Evolutionary conservation across 2,113 vertebrate genomes (phyloP).

Genomic region (Eudorcas thomsonii): DNA sequence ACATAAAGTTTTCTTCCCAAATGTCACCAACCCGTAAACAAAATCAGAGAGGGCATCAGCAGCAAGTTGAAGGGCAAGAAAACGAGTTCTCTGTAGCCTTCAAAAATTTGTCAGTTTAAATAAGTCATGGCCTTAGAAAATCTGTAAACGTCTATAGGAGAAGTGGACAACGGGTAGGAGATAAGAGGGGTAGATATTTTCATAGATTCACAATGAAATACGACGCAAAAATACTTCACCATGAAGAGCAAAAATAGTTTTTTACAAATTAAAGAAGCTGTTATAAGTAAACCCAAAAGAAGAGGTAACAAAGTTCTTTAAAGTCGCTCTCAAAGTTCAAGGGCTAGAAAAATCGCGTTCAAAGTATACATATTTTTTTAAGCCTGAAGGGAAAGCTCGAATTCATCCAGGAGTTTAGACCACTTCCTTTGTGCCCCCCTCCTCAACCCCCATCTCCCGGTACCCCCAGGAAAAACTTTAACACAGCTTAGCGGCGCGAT

Average conservation of each 20-base stretch:
- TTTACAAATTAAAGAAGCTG: neutral
- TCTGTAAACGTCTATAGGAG: neutral
- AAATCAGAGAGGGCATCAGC: slow-evolving; percentile 23
- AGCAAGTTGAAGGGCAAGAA: neutral
- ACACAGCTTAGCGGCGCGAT: neutral
- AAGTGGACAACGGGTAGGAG: neutral
- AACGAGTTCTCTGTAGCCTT: neutral
- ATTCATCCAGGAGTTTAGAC: slow-evolving; percentile 45
- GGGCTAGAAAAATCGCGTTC: slow-evolving; percentile 42
- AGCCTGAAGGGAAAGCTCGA: slow-evolving; percentile 6
- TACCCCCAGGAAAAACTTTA: slow-evolving; percentile 68
- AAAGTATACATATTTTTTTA: slow-evolving; percentile 36
- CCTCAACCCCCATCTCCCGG: neutral
- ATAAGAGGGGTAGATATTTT: slow-evolving; percentile 14
- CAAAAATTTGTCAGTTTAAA: slow-evolving; percentile 31
- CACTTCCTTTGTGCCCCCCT: slow-evolving; percentile 59
- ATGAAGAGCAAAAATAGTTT: slow-evolving; percentile 1
- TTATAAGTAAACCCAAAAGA: neutral
- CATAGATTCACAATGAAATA: slow-evolving; percentile 26
- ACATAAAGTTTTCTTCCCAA: neutral
- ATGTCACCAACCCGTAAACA: neutral
- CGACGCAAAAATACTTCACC: slow-evolving; percentile 27
- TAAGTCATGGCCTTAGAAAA: slow-evolving; percentile 37
- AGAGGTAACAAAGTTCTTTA: neutral
- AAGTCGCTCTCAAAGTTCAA: slow-evolving; percentile 30